These are phyloP conservation scores for Tetheella fluctuosa DNA, from an alignment of 2,888 invertebrate species.

Conservation along the genomic window DNA sequence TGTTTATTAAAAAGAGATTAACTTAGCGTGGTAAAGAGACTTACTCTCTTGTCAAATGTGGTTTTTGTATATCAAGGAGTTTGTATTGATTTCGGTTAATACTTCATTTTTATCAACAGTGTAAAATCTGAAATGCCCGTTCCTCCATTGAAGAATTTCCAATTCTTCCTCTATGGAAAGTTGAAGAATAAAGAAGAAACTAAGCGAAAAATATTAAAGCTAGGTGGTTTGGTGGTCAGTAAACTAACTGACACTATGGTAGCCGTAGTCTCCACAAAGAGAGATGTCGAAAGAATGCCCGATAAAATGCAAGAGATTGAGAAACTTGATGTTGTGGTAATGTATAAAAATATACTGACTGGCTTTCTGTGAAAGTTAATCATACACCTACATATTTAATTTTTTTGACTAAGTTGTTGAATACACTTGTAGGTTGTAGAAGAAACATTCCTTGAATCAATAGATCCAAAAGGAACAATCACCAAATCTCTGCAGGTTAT, in stretches of 20 bases:
- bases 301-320: slow-evolving; percentile 87
- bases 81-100: too few relatives aligned
- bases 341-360: neutral
- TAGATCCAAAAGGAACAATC: slow-evolving; percentile 84
- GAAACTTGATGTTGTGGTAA: slow-evolving; percentile 87
- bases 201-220: slow-evolving; percentile 86
- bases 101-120: slow-evolving; percentile 59
- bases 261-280: slow-evolving; percentile 89
- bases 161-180: slow-evolving; percentile 88
- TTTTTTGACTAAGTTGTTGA: too few relatives aligned
- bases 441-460: slow-evolving; percentile 88
- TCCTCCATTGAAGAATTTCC: slow-evolving; percentile 90
- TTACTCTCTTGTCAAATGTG: too few relatives aligned
- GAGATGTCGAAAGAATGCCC: slow-evolving; percentile 87
- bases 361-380: too few relatives aligned
- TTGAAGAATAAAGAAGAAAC: slow-evolving; percentile 85
- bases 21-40: too few relatives aligned
- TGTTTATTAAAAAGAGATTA: too few relatives aligned
- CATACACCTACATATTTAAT: too few relatives aligned
- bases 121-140: slow-evolving; percentile 86
- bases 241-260: slow-evolving; percentile 87
- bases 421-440: slow-evolving; percentile 86
- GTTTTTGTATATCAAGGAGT: too few relatives aligned
- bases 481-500: slow-evolving; percentile 86
- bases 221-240: slow-evolving; percentile 90